Evolutionary conservation across 2,797 vertebrate species (phyloP).

Genomic region (Craterocephalus amniculus): DNA sequence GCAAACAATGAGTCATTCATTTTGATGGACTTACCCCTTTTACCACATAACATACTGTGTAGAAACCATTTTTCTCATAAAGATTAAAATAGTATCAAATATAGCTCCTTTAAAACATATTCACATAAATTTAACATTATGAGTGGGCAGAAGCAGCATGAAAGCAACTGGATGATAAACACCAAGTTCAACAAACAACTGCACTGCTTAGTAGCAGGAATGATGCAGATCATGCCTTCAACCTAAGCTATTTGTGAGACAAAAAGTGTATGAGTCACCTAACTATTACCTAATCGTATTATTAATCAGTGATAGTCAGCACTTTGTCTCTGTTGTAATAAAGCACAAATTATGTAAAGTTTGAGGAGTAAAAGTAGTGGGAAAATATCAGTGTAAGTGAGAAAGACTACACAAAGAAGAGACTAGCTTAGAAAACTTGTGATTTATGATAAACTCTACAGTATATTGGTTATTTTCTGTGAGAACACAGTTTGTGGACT

Average conservation of each 20-base stretch:
- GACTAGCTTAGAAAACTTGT: not conserved
- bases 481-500: constrained; percentile 27
- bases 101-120: no score
- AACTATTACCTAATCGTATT: no score
- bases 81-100: no score
- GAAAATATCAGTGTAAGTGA: not conserved
- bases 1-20: no score
- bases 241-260: not conserved
- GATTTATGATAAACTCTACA: constrained; percentile 4
- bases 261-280: not conserved
- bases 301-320: not conserved
- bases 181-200: not conserved
- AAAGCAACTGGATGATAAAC: not conserved
- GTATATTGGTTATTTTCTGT: constrained; percentile 18
- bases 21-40: no score
- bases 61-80: no score
- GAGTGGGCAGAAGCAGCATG: not conserved
- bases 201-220: not conserved
- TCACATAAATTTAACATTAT: not conserved
- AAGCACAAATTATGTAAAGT: not conserved
- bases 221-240: not conserved
- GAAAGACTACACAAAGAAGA: not conserved
- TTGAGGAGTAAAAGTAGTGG: not conserved
- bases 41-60: no score
- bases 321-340: not conserved